phyloP scores from a whole-genome alignment of 2,113 vertebrate genomes.

The Petromus typicus region DNA sequence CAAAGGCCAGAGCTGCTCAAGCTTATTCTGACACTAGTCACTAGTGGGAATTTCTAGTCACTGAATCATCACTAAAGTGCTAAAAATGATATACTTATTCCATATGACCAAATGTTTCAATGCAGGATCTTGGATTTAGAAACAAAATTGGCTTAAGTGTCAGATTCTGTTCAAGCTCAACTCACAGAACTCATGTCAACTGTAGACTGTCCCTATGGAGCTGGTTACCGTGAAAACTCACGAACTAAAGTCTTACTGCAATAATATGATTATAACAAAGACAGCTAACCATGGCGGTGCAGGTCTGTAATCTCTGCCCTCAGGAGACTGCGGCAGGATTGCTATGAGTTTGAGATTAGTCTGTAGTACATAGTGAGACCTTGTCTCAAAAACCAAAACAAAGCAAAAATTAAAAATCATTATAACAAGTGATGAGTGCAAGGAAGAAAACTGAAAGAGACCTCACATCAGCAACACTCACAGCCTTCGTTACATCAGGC shows the following conservation, averaged over 20 bases:
- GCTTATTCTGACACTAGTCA: background rate
- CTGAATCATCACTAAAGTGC: background rate
- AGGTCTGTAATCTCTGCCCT: background rate
- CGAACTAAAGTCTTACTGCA: constrained; percentile 56
- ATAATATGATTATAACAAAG: constrained; percentile 43
- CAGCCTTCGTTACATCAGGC: background rate
- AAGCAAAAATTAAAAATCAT: background rate
- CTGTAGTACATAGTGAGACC: background rate
- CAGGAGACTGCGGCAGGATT: background rate
- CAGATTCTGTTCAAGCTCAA: constrained; percentile 39
- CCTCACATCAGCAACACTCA: background rate
- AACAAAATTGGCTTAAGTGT: constrained; percentile 40
- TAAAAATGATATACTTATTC: constrained; percentile 53
- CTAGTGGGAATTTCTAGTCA: constrained; percentile 36
- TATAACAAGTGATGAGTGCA: constrained; percentile 13
- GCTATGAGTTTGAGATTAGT: background rate
- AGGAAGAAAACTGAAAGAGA: background rate
- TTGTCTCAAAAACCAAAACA: background rate
- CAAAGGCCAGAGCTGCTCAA: background rate
- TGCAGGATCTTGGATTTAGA: background rate
- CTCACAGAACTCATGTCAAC: background rate
- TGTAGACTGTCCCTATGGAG: background rate
- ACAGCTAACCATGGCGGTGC: background rate
- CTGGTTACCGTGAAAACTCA: constrained; percentile 43
- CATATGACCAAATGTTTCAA: constrained; percentile 25